Base-by-base conservation (phyloP, 2,888 invertebrate genomes). In the Drosophila mercatorum region DNA sequence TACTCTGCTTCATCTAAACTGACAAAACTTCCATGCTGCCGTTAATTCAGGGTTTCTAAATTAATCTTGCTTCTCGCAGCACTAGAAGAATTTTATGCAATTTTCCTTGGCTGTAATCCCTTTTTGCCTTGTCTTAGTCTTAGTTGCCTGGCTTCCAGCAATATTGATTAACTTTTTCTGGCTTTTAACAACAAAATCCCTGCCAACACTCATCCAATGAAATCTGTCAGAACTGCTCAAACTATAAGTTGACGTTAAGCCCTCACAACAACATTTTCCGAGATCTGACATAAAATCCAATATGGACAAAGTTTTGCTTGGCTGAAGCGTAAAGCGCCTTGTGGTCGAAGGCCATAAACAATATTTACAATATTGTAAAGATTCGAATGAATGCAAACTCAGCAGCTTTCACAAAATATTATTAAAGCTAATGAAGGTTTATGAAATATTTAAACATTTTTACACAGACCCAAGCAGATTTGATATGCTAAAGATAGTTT, bases 121-220 rank as follows among this genome's bases (percentile, higher is more conserved):
- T 49, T 56, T 49, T 52, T 6, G 40, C 14, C 22, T 2, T 43
- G 12, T 34, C 28, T 70, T 58, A 47, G 60, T 38, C 60, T 77
- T 52, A 49, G 61, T 56, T 26, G 63, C 52, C 66, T 75, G 67
- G 71, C 75, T 68, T 12, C 36, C 55, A 58, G 66, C 60, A 69
- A 72, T 83, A 77, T 83, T 84, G 80, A 82, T 82, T 83, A 77
- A 65, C 69, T 71, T 69, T 68, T 72, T 69, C 59, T 46, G 53
- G 55, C 53, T 75, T 79, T 75, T 58, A 76, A 76, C 71, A 75
- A 68, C 65, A 71, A 73, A 81, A 81, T 77, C 81, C 81, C 65
- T 43, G 51, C 59, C 55, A 59, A 40, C 65, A 51, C 68, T 69
- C 51, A 56, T 40, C 52, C 41, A 57, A 63, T 58, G 49, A 58